Evolutionary conservation across 2,888 invertebrate genomes (phyloP).

Genomic region (Hyposoter dolosus): DNA sequence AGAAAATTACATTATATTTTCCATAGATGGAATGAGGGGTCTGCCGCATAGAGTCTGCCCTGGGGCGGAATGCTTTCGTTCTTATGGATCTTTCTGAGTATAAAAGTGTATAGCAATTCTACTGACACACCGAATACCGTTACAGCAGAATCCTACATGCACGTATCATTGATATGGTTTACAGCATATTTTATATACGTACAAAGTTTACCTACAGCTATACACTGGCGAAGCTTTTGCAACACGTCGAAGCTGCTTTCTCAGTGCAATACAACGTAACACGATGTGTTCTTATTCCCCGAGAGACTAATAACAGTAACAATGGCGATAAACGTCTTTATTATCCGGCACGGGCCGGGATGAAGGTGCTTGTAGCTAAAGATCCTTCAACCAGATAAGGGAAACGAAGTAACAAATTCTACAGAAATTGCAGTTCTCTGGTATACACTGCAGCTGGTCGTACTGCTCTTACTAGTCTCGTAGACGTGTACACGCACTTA

Average conservation of each 20-base stretch:
- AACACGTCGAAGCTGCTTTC: conserved; percentile 44
- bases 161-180: conserved; percentile 9
- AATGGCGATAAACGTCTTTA: conserved; percentile 72
- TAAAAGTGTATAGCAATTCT: conserved; percentile 20
- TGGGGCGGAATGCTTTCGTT: conserved; percentile 43
- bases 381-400: conserved; percentile 58
- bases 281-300: conserved; percentile 43
- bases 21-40: conserved; percentile 11
- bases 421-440: conserved; percentile 60
- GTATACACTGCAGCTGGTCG: conserved; percentile 28
- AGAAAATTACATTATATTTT: conserved; percentile 64
- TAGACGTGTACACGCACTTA: conserved; percentile 13
- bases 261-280: conserved; percentile 28
- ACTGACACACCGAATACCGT: conserved; percentile 1
- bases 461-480: conserved; percentile 19
- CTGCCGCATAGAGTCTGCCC: conserved; percentile 8
- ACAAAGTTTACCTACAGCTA: conserved; percentile 17
- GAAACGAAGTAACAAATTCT: conserved; percentile 65
- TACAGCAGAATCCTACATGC: conserved; percentile 14
- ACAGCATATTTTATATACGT: conserved; percentile 19
- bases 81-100: conserved; percentile 28
- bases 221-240: conserved; percentile 10
- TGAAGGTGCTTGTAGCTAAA: conserved; percentile 28
- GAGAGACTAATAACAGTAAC: conserved; percentile 69
- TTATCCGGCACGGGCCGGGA: conserved; percentile 62